Conservation (phyloP, 2,113 vertebrate species). For the Paramisgurnus dabryanus region DNA sequence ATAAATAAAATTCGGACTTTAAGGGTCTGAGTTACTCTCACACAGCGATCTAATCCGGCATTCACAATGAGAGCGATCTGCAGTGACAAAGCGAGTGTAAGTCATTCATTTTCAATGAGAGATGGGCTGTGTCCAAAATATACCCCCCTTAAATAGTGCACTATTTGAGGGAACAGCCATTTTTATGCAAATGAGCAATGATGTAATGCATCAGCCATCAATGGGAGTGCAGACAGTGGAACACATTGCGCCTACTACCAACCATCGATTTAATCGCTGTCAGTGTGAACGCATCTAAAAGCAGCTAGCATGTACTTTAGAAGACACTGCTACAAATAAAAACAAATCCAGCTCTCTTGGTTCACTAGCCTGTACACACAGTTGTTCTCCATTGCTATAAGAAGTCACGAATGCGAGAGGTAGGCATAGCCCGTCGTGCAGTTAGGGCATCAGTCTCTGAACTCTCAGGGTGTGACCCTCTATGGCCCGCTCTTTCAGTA, state of each 20-base stretch:
- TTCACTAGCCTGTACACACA: constrained; percentile 27
- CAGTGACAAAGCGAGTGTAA: not conserved
- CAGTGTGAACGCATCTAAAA: not conserved
- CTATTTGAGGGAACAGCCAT: no score
- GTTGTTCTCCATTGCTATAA: constrained; percentile 54
- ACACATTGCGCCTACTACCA: not conserved
- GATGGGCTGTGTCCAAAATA: not conserved
- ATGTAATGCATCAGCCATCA: not conserved
- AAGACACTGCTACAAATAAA: constrained; percentile 27
- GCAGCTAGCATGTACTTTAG: not conserved
- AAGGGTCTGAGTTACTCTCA: constrained; percentile 14
- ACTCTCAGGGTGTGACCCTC: constrained; percentile 22
- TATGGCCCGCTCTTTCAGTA: no score
- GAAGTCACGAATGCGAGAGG: constrained; percentile 81
- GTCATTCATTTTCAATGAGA: not conserved
- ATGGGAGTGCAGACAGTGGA: not conserved
- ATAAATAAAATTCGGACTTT: not conserved
- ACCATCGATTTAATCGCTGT: constrained; percentile 6
- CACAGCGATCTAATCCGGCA: not conserved
- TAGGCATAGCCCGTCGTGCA: constrained; percentile 59
- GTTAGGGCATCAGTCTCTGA: constrained; percentile 47
- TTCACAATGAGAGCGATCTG: constrained; percentile 11
- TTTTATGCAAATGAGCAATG: not conserved
- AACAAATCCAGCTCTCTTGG: constrained; percentile 34
- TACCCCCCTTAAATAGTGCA: no score